These are phyloP conservation scores for Laterallus jamaicensis DNA, from an alignment of 2,113 vertebrate genomes.

Conservation along the genomic window DNA sequence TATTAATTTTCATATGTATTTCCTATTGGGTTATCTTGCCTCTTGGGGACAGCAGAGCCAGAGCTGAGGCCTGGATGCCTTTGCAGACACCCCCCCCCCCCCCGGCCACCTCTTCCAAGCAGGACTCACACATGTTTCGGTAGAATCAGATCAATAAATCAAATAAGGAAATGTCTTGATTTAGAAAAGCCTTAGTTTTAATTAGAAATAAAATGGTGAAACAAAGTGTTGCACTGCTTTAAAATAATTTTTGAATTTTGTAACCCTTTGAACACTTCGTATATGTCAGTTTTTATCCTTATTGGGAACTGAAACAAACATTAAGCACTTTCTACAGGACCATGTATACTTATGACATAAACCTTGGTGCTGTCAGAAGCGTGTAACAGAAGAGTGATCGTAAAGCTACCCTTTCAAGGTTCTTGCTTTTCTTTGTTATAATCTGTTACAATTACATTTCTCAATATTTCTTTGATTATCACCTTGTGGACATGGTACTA, in stretches of 20 bases:
- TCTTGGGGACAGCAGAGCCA: not conserved
- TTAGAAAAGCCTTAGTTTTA: not conserved
- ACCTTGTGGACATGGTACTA: not conserved
- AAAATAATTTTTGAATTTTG: not conserved
- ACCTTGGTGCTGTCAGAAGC: not conserved
- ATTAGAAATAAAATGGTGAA: not conserved
- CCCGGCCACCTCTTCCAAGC: not conserved
- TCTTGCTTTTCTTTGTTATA: not conserved
- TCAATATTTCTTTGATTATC: not conserved
- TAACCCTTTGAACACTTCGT: not conserved
- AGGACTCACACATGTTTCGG: not conserved
- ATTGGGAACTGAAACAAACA: not conserved
- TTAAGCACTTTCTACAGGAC: not conserved
- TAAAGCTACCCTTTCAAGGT: not conserved
- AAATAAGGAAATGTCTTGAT: not conserved
- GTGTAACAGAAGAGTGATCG: not conserved
- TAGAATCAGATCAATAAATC: not conserved
- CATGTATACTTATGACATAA: not conserved
- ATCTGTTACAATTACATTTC: not conserved
- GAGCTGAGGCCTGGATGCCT: not conserved
- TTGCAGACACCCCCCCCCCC: not conserved
- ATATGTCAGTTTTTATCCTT: not conserved
- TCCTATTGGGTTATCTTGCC: slow-evolving; percentile 4
- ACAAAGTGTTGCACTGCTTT: not conserved
- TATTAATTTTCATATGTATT: not conserved